Evolutionary conservation across 2,113 vertebrate species (phyloP).

Genomic region (Hassar affinis): DNA sequence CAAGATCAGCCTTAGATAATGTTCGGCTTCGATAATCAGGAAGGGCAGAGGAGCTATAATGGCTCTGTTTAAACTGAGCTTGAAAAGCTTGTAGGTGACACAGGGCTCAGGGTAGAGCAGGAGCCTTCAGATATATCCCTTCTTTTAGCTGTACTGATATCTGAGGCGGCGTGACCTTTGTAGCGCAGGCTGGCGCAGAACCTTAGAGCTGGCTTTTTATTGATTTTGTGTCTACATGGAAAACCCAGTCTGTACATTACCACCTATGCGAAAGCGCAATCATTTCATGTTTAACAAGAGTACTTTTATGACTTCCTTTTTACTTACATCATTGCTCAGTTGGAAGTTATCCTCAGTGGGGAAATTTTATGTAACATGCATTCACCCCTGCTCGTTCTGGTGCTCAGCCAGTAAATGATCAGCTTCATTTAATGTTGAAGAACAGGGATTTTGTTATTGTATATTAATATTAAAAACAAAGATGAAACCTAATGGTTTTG

Average conservation of each 20-base stretch:
- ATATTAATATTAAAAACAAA: too few species aligned
- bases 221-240: neutral
- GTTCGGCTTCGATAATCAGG: neutral
- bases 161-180: neutral
- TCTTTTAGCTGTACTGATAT: neutral
- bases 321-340: neutral
- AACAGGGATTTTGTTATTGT: too few species aligned
- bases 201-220: slow-evolving; percentile 3
- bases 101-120: neutral
- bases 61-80: neutral
- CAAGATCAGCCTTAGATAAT: neutral
- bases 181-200: neutral
- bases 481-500: too few species aligned
- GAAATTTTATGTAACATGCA: neutral
- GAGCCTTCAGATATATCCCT: neutral
- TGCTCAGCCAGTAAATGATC: neutral
- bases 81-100: neutral
- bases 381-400: neutral
- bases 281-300: neutral
- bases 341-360: neutral
- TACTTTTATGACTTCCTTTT: neutral
- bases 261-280: neutral
- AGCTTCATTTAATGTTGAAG: neutral
- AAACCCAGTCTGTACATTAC: neutral
- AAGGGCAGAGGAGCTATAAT: neutral